A percentile compares a stretch with the other conserved stretches of the same genome.
phyloP scores from a whole-genome alignment of 1,140 invertebrate genomes.

The Neodiprion pinetum region DNA sequence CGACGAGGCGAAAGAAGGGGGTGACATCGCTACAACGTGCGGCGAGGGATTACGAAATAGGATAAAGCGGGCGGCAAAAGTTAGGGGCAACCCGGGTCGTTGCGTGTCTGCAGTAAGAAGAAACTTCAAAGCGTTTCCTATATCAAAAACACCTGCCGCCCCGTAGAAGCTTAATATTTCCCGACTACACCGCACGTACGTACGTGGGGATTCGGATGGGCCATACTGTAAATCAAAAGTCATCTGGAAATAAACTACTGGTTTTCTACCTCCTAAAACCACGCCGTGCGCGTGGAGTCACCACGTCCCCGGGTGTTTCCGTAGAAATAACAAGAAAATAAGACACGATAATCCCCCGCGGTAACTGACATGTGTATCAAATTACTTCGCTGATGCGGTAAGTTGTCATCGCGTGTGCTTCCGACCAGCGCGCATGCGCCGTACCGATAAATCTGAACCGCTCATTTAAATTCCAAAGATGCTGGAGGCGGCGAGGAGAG shows the following conservation, averaged over 20 bases:
- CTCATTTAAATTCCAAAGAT: conserved; percentile 14
- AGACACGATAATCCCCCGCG: background rate
- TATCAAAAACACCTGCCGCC: conserved; percentile 12
- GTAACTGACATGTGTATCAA: conserved; percentile 11
- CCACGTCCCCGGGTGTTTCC: background rate
- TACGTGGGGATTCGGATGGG: background rate
- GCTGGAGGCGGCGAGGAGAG: background rate
- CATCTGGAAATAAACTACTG: background rate
- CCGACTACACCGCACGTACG: background rate
- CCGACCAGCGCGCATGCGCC: conserved; percentile 5
- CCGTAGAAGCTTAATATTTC: conserved; percentile 2
- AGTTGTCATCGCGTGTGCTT: background rate
- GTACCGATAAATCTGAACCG: background rate
- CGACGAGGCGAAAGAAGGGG: no score
- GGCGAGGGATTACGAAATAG: background rate
- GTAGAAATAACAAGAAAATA: conserved; percentile 5
- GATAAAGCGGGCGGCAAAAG: background rate
- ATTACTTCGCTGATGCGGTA: conserved; percentile 3
- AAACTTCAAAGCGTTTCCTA: background rate
- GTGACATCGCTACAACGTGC: background rate
- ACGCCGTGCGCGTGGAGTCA: background rate
- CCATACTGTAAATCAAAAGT: background rate
- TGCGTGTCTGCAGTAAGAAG: background rate
- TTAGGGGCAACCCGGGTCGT: background rate
- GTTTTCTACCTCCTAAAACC: conserved; percentile 1